Conservation (phyloP, 2,797 vertebrate genomes). For the Peromyscus melanophrys region DNA sequence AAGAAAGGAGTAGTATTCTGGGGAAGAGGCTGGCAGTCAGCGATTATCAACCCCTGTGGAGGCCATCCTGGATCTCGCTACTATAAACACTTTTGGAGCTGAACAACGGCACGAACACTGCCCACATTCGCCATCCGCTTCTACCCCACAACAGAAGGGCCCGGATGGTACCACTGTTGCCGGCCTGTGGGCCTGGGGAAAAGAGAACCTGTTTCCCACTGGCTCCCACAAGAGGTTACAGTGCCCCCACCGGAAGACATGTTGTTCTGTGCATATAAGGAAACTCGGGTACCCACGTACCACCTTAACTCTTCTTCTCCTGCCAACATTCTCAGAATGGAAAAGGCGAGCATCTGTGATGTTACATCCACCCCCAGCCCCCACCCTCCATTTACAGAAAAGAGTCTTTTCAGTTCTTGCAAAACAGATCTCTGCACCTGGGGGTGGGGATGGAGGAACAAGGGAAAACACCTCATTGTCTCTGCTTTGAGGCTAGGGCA, state of each 20-base stretch:
- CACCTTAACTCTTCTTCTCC: slow-evolving; percentile 72
- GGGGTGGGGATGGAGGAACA: not conserved
- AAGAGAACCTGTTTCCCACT: slow-evolving; percentile 35
- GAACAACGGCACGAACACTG: slow-evolving; percentile 20
- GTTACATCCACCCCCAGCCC: slow-evolving; percentile 73
- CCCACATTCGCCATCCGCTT: slow-evolving; percentile 51
- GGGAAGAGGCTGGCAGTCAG: not conserved
- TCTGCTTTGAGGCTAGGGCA: slow-evolving; percentile 42
- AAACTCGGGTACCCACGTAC: slow-evolving; percentile 72
- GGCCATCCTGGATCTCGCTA: slow-evolving; percentile 22
- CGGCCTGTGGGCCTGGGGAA: slow-evolving; percentile 36
- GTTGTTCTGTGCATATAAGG: slow-evolving; percentile 73
- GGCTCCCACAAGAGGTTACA: slow-evolving; percentile 41
- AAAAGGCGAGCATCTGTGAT: slow-evolving; percentile 81
- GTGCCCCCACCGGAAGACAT: slow-evolving; percentile 71
- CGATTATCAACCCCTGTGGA: not conserved
- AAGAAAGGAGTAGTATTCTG: not conserved
- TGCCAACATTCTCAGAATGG: slow-evolving; percentile 81
- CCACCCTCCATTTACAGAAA: slow-evolving; percentile 51
- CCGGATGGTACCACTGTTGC: not conserved
- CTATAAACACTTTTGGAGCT: slow-evolving; percentile 24
- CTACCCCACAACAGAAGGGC: slow-evolving; percentile 62
- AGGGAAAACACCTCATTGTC: slow-evolving; percentile 21
- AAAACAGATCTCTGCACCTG: slow-evolving; percentile 63
- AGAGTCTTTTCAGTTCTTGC: not conserved